phyloP scores from a whole-genome alignment of 2,797 vertebrate genomes.

The Choloepus didactylus region DNA sequence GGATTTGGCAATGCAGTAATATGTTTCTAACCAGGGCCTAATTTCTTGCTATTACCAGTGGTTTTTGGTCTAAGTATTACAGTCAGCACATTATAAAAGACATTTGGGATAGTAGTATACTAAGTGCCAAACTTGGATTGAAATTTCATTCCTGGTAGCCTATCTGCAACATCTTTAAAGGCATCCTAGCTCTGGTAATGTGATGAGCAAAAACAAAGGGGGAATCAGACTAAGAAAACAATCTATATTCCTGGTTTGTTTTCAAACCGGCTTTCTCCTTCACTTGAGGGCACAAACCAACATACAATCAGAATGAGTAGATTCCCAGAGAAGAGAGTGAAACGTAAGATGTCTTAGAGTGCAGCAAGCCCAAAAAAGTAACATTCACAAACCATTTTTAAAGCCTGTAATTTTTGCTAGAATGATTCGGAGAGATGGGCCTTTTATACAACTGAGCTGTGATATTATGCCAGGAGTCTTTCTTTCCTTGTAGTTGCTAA shows the following conservation, averaged over 20 bases:
- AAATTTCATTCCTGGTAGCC: constrained; percentile 70
- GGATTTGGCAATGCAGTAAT: constrained; percentile 77
- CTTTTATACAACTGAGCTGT: background rate
- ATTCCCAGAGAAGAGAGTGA: background rate
- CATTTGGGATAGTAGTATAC: constrained; percentile 53
- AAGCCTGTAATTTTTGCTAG: constrained; percentile 61
- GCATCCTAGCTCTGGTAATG: constrained; percentile 35
- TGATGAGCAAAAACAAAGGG: constrained; percentile 62
- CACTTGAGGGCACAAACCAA: constrained; percentile 47
- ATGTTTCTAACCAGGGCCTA: constrained; percentile 78
- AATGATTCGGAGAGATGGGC: background rate
- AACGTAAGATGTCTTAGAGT: constrained; percentile 52
- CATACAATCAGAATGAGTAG: constrained; percentile 29
- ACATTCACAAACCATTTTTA: background rate
- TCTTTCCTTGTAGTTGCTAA: background rate
- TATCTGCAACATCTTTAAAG: constrained; percentile 69
- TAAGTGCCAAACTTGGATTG: constrained; percentile 59
- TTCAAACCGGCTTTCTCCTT: constrained; percentile 68
- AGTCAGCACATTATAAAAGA: constrained; percentile 84
- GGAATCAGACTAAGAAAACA: constrained; percentile 60
- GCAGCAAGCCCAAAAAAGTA: constrained; percentile 59
- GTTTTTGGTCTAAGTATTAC: constrained; percentile 81
- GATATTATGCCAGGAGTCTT: background rate
- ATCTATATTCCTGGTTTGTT: constrained; percentile 52
- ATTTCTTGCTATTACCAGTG: constrained; percentile 81